phyloP scores from a whole-genome alignment of 2,888 invertebrate genomes.

The Nebria brevicollis region DNA sequence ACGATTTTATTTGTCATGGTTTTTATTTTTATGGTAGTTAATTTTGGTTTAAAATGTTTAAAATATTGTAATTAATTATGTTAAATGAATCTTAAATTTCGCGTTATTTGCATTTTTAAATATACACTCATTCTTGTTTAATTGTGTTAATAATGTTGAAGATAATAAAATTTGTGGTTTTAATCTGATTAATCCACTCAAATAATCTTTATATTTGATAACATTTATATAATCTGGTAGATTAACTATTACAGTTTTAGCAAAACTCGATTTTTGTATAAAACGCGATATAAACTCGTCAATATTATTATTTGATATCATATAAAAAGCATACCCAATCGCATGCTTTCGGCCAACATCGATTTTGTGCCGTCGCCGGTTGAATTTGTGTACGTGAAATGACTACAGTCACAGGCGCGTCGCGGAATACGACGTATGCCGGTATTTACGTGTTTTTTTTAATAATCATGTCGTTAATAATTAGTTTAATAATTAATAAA shows the following conservation, averaged over 20 bases:
- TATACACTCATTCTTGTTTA: not conserved
- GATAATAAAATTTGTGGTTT: too few relatives aligned
- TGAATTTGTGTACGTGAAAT: slow-evolving; percentile 10
- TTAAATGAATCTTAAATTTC: not conserved
- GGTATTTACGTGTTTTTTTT: slow-evolving; percentile 12
- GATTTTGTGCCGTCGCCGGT: not conserved
- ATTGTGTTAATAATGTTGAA: too few relatives aligned
- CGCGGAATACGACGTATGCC: slow-evolving; percentile 16
- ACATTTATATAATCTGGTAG: not conserved
- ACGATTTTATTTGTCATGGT: too few relatives aligned
- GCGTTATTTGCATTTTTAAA: not conserved
- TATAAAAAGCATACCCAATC: not conserved
- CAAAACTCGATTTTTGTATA: not conserved
- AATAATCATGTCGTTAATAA: slow-evolving; percentile 25
- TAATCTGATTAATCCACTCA: too few relatives aligned
- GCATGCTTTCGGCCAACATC: not conserved
- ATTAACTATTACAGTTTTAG: not conserved
- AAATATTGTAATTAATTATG: not conserved
- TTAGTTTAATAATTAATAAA: not conserved
- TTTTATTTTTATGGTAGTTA: too few relatives aligned
- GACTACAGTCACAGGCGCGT: slow-evolving; percentile 38
- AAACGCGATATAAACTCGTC: slow-evolving; percentile 3
- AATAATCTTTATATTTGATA: too few relatives aligned
- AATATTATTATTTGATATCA: not conserved
- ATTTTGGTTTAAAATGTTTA: not conserved